A percentile compares a stretch with the other conserved stretches of the same genome.
phyloP scores from a whole-genome alignment of 1,140 invertebrate genomes.

The Drosophila pruinosa region DNA sequence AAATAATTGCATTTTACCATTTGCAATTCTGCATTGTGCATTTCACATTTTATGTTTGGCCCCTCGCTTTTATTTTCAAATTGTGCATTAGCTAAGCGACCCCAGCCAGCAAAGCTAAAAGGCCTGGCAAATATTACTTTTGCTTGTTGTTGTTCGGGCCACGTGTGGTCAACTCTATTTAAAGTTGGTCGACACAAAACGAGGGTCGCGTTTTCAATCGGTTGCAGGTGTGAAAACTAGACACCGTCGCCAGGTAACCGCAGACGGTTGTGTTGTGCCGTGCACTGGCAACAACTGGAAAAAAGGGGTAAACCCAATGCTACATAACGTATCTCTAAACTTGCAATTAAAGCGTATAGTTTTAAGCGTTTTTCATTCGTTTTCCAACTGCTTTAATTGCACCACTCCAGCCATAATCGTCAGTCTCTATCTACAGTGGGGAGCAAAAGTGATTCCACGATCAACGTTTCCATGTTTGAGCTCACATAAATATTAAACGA shows the following conservation, averaged over 20 bases:
- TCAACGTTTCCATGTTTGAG: too few species aligned
- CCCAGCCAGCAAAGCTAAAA: slow-evolving; percentile 8
- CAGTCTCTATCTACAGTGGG: not conserved
- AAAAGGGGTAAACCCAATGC: slow-evolving; percentile 10
- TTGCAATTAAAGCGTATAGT: slow-evolving; percentile 11
- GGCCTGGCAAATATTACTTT: not conserved
- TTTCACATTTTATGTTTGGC: not conserved
- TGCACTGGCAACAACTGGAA: not conserved
- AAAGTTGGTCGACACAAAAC: not conserved
- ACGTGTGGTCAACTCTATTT: slow-evolving; percentile 40
- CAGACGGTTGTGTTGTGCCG: slow-evolving; percentile 16
- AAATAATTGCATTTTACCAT: slow-evolving; percentile 69
- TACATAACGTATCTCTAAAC: slow-evolving; percentile 3
- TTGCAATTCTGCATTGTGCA: slow-evolving; percentile 49
- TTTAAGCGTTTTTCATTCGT: not conserved
- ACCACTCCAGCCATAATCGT: not conserved
- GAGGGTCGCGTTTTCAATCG: slow-evolving; percentile 27
- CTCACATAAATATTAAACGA: too few species aligned
- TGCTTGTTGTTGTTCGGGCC: not conserved
- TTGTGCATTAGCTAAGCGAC: slow-evolving; percentile 43
- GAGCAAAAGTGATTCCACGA: too few species aligned
- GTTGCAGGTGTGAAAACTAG: slow-evolving; percentile 43
- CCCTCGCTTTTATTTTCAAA: slow-evolving; percentile 10
- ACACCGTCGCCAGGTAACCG: slow-evolving; percentile 35
- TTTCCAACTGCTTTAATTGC: not conserved